phyloP scores from a whole-genome alignment of 2,797 vertebrate genomes.

The Nasua narica region DNA sequence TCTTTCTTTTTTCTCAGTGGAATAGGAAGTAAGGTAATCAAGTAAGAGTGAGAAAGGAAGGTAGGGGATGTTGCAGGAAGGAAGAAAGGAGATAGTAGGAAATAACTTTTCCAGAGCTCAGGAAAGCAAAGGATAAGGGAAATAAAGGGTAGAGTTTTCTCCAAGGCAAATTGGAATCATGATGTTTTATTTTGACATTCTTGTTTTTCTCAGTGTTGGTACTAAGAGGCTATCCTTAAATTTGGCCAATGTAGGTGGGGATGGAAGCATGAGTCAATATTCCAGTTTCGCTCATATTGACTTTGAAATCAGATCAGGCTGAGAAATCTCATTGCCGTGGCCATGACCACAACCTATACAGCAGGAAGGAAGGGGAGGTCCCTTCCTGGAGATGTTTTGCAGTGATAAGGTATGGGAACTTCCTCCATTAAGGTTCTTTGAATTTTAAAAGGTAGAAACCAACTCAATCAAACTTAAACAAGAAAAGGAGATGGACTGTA shows the following conservation, averaged over 20 bases:
- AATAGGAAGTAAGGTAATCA: not conserved
- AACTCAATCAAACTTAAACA: not conserved
- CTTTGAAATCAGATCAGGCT: not conserved
- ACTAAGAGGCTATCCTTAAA: not conserved
- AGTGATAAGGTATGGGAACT: slow-evolving; percentile 11
- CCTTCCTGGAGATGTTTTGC: slow-evolving; percentile 35
- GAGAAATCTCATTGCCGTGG: not conserved
- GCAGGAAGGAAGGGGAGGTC: slow-evolving; percentile 23
- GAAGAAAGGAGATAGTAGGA: not conserved
- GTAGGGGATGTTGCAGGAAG: not conserved
- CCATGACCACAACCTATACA: not conserved
- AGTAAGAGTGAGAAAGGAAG: not conserved
- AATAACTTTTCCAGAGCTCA: not conserved
- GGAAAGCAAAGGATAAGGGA: not conserved
- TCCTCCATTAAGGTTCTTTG: slow-evolving; percentile 6
- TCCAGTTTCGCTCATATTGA: not conserved
- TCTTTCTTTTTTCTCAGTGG: not conserved
- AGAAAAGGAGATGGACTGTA: not conserved
- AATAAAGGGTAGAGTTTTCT: not conserved
- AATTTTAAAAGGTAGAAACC: slow-evolving; percentile 50
- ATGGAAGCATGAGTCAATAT: not conserved
- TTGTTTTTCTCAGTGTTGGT: not conserved
- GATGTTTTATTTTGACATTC: not conserved
- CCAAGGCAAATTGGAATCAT: not conserved
- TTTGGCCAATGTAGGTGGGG: not conserved